These are phyloP conservation scores for Trilocha varians DNA, from an alignment of 2,888 invertebrate genomes.

Conservation along the genomic window DNA sequence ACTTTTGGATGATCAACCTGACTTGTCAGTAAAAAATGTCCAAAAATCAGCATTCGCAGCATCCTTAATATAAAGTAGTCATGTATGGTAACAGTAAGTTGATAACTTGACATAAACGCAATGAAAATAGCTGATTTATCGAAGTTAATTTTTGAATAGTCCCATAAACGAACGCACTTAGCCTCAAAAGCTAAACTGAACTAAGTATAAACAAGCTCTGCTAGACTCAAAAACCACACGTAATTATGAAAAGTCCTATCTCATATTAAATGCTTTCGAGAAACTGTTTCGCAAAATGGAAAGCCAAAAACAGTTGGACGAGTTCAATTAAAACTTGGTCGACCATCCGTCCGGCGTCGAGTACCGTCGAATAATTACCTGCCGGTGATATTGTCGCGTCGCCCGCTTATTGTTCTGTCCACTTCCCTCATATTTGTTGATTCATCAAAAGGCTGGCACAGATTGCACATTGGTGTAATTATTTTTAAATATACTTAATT, in stretches of 20 bases:
- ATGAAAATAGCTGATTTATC: too few species aligned
- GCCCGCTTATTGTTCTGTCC: constrained; percentile 17
- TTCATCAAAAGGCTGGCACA: background rate
- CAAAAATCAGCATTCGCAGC: too few species aligned
- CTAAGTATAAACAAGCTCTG: too few species aligned
- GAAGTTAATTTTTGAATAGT: too few species aligned
- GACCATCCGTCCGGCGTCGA: constrained; percentile 9
- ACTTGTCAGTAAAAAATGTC: too few species aligned
- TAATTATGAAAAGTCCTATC: background rate
- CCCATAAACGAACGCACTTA: too few species aligned
- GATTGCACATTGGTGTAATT: background rate
- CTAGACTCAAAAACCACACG: too few species aligned
- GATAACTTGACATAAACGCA: too few species aligned
- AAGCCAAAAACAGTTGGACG: constrained; percentile 31
- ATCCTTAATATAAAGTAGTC: too few species aligned
- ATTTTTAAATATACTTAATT: background rate
- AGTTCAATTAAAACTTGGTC: constrained; percentile 46
- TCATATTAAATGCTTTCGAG: constrained; percentile 5
- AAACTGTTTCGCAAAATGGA: constrained; percentile 22
- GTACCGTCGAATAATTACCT: constrained; percentile 26
- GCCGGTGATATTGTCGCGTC: constrained; percentile 16
- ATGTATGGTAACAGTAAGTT: too few species aligned
- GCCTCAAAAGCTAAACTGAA: too few species aligned
- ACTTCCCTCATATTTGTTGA: background rate
- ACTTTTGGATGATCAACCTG: too few species aligned